Evolutionary conservation across 2,113 vertebrate genomes (phyloP), one percentile per base, ranked within the genome.

Genomic region (Epinephelus moara): DNA sequence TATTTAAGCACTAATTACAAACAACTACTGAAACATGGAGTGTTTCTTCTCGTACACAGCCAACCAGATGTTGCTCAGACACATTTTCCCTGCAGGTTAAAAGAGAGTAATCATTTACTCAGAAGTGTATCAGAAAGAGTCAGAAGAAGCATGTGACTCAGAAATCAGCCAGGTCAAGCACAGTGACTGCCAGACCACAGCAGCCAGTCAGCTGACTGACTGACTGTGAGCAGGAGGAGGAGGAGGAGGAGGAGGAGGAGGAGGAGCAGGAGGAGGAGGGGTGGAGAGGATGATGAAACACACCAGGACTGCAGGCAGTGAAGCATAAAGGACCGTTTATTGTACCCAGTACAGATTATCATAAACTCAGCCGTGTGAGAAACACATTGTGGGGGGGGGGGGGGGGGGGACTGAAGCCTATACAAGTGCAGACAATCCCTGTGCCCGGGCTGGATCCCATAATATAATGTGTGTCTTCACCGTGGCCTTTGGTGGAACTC

Each of bases 321-420:
- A 93, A 94, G 93, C 95, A 94, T 93, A 92, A 91, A 93, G 90
- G 87, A 95, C 67, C 75, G 95, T 99, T 99, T 99, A 99, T 99
- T 99, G 97, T 97, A 98, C 97, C 97, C 96, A 97, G 96, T 97
- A 98, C 96, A 98, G 97, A 98, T 97, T 95, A 97, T 97, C 93
- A 96, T 95, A 90, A 97, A 97, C 85, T 95, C 95, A 97, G 96
- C 96, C 96, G 96, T 96, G 96, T 97, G 96, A 96, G 94, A 96
- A 96, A 96, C 91, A 97, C 82, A 89, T 92, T 92, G 91, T 91
- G 93, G 89, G 82, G 86, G 81, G 85, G n/a, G 25, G 25, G 25
- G 2, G 2, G 27, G 27, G 49, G 72, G 86, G 78, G n/a, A 55
- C 40, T 64, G 75, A 92, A 93, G 93, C 92, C 89, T 92, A 75